phyloP scores from a whole-genome alignment of 1,140 invertebrate genomes.

The Solenopsis fugax region DNA sequence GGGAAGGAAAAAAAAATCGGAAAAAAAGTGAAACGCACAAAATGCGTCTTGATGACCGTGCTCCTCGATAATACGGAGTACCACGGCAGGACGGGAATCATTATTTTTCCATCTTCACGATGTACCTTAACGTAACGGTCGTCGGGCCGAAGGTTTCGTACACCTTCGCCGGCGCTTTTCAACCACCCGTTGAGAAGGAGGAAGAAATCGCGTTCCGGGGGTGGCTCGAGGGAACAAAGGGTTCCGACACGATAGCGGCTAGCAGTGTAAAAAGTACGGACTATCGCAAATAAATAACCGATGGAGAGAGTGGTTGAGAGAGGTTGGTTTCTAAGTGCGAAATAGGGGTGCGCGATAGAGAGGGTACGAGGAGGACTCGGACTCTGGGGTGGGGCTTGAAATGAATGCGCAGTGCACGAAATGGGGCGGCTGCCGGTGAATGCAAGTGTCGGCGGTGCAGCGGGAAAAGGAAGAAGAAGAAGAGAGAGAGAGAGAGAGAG shows the following conservation, averaged over 20 bases:
- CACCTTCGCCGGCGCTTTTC: constrained; percentile 12
- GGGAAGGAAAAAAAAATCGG: not conserved
- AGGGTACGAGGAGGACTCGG: constrained; percentile 7
- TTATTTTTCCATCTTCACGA: constrained; percentile 57
- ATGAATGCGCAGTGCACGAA: constrained; percentile 72
- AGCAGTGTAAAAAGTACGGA: constrained; percentile 70
- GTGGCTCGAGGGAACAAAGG: constrained; percentile 64
- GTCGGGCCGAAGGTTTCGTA: constrained; percentile 31
- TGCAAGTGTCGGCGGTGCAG: constrained; percentile 66
- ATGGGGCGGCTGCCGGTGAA: constrained; percentile 63
- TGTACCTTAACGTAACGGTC: not conserved
- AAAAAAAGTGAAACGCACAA: constrained; percentile 1
- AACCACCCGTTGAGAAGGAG: not conserved
- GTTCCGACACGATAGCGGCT: constrained; percentile 55
- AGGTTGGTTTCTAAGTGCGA: constrained; percentile 52
- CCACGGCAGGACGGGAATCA: not conserved
- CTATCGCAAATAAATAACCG: constrained; percentile 78
- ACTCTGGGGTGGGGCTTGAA: constrained; percentile 52
- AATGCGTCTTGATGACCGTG: constrained; percentile 12
- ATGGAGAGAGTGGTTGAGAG: constrained; percentile 64
- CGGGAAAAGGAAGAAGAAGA: not conserved
- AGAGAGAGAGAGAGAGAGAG: not conserved
- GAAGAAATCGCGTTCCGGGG: constrained; percentile 5
- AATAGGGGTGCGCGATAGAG: constrained; percentile 40
- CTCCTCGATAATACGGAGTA: not conserved